Conservation (phyloP, 1,140 invertebrate genomes). For the Magallana gigas region DNA sequence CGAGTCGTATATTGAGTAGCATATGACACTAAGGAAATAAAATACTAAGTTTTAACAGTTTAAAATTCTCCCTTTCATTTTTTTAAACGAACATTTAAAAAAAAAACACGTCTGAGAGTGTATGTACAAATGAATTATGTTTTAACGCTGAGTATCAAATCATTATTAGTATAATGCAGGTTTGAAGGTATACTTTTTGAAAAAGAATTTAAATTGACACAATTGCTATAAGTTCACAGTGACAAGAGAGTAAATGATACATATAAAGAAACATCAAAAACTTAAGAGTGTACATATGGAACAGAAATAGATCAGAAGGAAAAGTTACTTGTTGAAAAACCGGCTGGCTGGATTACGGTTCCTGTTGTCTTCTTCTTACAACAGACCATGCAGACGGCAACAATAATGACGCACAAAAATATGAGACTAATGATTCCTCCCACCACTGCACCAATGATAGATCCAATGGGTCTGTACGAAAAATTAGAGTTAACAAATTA, state of each 20-base stretch:
- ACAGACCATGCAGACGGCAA: background rate
- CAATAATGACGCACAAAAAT: background rate
- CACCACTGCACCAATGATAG: background rate
- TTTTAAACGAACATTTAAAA: too few species aligned
- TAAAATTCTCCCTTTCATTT: too few species aligned
- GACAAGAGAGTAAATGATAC: background rate
- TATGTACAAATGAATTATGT: too few species aligned
- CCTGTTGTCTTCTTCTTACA: slow-evolving; percentile 15
- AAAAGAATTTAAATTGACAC: too few species aligned
- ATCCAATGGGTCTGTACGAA: background rate
- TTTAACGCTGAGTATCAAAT: too few species aligned
- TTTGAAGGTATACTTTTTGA: too few species aligned
- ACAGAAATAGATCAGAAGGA: background rate
- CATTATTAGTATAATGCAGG: too few species aligned
- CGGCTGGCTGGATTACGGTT: background rate
- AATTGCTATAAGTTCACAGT: too few species aligned
- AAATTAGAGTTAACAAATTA: background rate
- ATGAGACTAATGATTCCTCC: background rate
- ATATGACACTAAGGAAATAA: background rate
- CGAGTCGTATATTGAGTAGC: background rate
- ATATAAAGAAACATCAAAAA: background rate
- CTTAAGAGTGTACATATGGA: too few species aligned
- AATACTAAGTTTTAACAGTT: background rate
- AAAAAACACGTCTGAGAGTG: too few species aligned
- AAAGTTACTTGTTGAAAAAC: background rate